These are phyloP conservation scores for Diprion similis DNA, from an alignment of 1,140 invertebrate species.

Conservation along the genomic window DNA sequence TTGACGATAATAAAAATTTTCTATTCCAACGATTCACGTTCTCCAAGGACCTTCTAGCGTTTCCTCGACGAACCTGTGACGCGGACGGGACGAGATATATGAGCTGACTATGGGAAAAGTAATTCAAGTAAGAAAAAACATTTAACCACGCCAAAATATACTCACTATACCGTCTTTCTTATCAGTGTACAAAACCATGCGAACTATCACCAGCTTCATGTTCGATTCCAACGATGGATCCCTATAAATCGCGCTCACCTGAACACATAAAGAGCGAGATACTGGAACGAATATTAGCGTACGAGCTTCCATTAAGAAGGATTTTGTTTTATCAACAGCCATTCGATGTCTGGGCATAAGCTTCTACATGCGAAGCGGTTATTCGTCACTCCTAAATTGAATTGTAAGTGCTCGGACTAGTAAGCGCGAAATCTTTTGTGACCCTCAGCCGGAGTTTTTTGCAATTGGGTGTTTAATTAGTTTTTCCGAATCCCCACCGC, in stretches of 20 bases:
- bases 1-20: slow-evolving; percentile 62
- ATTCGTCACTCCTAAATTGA: too few species aligned
- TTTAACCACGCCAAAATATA: neutral
- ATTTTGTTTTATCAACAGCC: too few species aligned
- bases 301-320: neutral
- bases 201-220: slow-evolving; percentile 70
- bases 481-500: neutral
- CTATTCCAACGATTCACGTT: slow-evolving; percentile 80
- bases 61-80: slow-evolving; percentile 65
- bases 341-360: too few species aligned
- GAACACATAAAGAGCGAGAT: slow-evolving; percentile 33
- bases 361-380: too few species aligned
- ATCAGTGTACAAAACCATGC: slow-evolving; percentile 70
- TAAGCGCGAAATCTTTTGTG: too few species aligned
- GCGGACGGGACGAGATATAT: neutral
- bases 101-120: neutral
- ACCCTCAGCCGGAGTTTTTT: too few species aligned
- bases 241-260: slow-evolving; percentile 77
- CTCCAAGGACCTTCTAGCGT: slow-evolving; percentile 75
- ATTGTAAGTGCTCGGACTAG: too few species aligned
- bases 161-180: slow-evolving; percentile 63
- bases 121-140: too few species aligned
- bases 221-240: slow-evolving; percentile 73
- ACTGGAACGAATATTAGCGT: neutral
- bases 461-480: too few species aligned